Conservation (phyloP, 2,888 invertebrate species). For the Spilosoma lubricipeda region DNA sequence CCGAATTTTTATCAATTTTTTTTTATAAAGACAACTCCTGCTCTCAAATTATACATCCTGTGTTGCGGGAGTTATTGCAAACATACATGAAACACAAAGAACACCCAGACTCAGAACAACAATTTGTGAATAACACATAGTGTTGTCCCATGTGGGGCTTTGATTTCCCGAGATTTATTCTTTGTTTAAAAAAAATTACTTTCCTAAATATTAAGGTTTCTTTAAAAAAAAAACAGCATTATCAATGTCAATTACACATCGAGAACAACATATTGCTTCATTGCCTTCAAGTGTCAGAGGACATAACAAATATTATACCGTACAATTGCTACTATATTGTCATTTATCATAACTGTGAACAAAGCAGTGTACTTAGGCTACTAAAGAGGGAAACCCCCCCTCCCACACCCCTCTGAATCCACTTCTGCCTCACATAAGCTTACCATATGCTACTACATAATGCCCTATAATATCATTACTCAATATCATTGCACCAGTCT, state of each 20-base stretch:
- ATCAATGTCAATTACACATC: conserved; percentile 20
- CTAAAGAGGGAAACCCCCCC: conserved; percentile 29
- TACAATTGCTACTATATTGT: conserved; percentile 74
- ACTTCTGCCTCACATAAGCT: conserved; percentile 27
- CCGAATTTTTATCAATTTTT: too few relatives aligned
- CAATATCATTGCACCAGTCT: conserved; percentile 70
- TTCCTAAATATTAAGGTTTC: too few relatives aligned
- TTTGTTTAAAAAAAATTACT: too few relatives aligned
- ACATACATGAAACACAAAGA: too few relatives aligned
- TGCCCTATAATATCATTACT: conserved; percentile 43
- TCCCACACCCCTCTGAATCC: not conserved
- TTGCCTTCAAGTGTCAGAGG: conserved; percentile 56
- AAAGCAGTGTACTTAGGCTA: conserved; percentile 49
- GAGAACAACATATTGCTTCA: conserved; percentile 41
- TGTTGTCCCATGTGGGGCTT: too few relatives aligned
- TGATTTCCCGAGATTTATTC: too few relatives aligned
- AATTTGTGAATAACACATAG: too few relatives aligned
- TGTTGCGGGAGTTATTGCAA: too few relatives aligned
- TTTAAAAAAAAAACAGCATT: not conserved
- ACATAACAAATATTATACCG: conserved; percentile 51
- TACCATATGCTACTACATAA: conserved; percentile 38
- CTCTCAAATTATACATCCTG: too few relatives aligned
- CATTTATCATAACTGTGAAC: conserved; percentile 65
- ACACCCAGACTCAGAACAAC: too few relatives aligned
- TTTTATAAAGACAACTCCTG: too few relatives aligned